Base-by-base conservation (phyloP, 2,888 invertebrate species). In the Cylindroiulus punctatus region DNA sequence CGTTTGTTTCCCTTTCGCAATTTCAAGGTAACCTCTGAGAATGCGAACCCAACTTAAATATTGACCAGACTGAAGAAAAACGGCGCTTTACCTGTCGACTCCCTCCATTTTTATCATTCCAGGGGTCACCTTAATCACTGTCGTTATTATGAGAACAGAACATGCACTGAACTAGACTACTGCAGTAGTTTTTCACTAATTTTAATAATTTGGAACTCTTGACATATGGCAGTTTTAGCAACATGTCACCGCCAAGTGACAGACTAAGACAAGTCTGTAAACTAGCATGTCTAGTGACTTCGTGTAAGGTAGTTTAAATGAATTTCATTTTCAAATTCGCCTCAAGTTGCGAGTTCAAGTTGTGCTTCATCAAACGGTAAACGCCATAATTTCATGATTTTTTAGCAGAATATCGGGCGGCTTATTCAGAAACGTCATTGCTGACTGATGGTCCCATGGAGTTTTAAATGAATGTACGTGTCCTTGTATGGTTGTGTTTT, bases 11-110 rank as follows among this genome's bases (percentile, higher is more conserved):
- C 65, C 65, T 65, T 65, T 65, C 65, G 65, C 26, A 26, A 65
- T 65, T 65, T 65, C 65, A 65, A 65, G 65, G 65, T 65, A 65
- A 65, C 65, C 65, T 65, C 12, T 26, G 65, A 65, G 65, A 65
- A 65, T 65, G 26, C 22, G 65, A 22, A 26, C 65, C 26, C 22
- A 26, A 22, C 65, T 65, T 65, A 65, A 65, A 65, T 65, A 65
- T 65, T 65, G 22, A 26, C 65, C 65, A 65, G 65, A 65, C 26
- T 26, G 26, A 26, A 26, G 26, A 65, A 65, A 65, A 65, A 65
- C 65, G 65, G 65, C 65, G 26, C 65, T 65, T 65, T 65, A 65
- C 65, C 65, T 65, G 22, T 65, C 12, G 65, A 22, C 65, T 65
- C 65, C 65, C 65, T 26, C 26, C 22, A 26, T 26, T 65, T 3